Percentiles rank a stretch among this genome's conserved stretches.
These are phyloP conservation scores for Parelbella ahira DNA, from an alignment of 2,888 invertebrate genomes.

Conservation along the genomic window DNA sequence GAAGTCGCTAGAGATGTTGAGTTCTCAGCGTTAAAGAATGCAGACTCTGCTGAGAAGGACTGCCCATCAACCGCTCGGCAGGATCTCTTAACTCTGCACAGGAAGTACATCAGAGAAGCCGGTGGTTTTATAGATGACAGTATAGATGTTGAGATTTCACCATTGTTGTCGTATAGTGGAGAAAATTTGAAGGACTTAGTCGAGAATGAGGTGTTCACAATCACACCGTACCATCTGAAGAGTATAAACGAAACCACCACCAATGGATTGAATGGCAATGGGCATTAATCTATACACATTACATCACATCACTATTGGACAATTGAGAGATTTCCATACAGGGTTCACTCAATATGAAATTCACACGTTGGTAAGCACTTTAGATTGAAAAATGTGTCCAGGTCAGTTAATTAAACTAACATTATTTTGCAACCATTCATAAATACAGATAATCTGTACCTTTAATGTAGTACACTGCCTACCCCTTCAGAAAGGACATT, in stretches of 20 bases:
- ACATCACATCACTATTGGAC: no score
- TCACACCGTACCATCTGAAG: slow-evolving; percentile 82
- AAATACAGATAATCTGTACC: no score
- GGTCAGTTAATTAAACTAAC: no score
- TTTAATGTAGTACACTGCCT: no score
- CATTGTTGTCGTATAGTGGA: slow-evolving; percentile 93
- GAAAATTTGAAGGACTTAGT: slow-evolving; percentile 88
- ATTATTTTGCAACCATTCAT: no score
- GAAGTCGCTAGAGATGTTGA: slow-evolving; percentile 95
- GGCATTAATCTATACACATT: slow-evolving; percentile 7
- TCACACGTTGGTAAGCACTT: no score
- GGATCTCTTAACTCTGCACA: slow-evolving; percentile 88
- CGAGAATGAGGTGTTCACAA: slow-evolving; percentile 83
- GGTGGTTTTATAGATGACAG: slow-evolving; percentile 87
- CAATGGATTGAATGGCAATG: slow-evolving; percentile 58
- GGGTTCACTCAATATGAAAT: no score
- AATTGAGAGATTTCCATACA: no score
- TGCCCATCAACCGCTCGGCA: slow-evolving; percentile 92
- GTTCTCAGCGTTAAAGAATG: slow-evolving; percentile 98
- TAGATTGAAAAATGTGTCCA: no score
- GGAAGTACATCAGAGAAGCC: slow-evolving; percentile 88
- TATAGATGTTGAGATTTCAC: slow-evolving; percentile 93
- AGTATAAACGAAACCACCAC: slow-evolving; percentile 57
- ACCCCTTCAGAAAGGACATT: no score
- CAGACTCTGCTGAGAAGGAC: slow-evolving; percentile 92